Evolutionary conservation across 1,140 invertebrate species (phyloP), one percentile per base, ranked within the genome.

Genomic region (Trichonephila clavipes): DNA sequence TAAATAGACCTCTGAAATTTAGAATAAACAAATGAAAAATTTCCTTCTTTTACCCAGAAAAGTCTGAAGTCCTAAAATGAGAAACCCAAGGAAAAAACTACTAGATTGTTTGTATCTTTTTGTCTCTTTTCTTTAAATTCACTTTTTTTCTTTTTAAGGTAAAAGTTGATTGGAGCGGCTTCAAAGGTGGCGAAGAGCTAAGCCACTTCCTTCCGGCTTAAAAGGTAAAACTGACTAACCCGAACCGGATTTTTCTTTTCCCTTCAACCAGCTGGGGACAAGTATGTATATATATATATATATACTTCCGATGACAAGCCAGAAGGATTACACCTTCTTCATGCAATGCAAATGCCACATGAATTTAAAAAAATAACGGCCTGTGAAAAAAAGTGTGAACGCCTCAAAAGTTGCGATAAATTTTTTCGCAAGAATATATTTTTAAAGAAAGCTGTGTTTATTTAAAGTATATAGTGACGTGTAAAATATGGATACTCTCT

Each of bases 11-110:
- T 18, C 34, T 64, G 24, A 88, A 88, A 88, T 88, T 88, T 88
- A 88, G 86, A 88, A 88, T 88, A 88, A 88, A 88, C 86, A 88
- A 88, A 88, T 88, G 86, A 88, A 88, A 88, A 64, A 51, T 83
- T 58, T 24, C 44, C 12, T 21, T 40, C 51, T 88, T 34, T 28
- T 21, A 24, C 40, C 16, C 28, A 66, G 61, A 88, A 66, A 44
- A n/a, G 28, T 40, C 24, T n/a, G 61, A 64, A 88, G 61, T 64
- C 28, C 21, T 24, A 66, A 88, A 64, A 88, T 40, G 61, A 88
- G 21, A 64, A 64, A 83, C 44, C 21, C 19, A 7, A 85, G 61
- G 85, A 28, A 88, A 88, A 64, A 88, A 88, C 19, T 24, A 28
- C 64, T 61, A 88, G 59, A 88, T 44, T 88, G 34, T 64, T 88